Conservation (phyloP, 2,113 vertebrate species). For the Malurus elegans region DNA sequence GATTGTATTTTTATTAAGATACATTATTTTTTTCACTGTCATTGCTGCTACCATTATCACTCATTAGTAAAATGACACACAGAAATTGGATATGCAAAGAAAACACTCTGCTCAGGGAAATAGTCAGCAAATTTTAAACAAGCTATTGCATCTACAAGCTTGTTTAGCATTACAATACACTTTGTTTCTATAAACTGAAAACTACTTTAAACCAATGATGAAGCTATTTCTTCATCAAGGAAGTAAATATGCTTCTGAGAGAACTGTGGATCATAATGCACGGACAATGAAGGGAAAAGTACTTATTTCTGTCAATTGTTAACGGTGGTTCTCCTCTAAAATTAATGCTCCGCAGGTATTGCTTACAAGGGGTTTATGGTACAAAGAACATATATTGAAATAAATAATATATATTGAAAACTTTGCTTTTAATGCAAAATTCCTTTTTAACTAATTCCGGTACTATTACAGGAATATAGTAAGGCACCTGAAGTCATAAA, state of each 20-base stretch:
- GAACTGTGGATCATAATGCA: not conserved
- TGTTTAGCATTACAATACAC: not conserved
- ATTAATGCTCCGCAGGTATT: not conserved
- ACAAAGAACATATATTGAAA: not conserved
- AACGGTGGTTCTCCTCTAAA: not conserved
- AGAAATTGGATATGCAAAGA: not conserved
- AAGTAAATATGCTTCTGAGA: conserved; percentile 6
- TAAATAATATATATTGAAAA: not conserved
- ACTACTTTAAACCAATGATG: not conserved
- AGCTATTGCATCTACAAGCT: not conserved
- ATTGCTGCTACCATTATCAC: not conserved
- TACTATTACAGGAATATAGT: conserved; percentile 32
- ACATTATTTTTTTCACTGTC: not conserved
- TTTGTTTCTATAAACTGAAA: conserved; percentile 14
- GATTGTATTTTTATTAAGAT: not conserved
- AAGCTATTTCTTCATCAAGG: conserved; percentile 5
- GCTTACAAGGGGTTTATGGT: not conserved
- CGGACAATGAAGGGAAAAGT: conserved; percentile 23
- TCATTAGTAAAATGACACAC: not conserved
- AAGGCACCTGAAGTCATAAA: conserved; percentile 55
- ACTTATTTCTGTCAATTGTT: conserved; percentile 38
- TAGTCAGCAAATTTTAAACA: not conserved
- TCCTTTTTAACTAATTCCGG: conserved; percentile 51
- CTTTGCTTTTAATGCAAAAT: not conserved
- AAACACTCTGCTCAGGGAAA: not conserved